Conservation (phyloP, 2,888 invertebrate species). For the Hylaea fasciaria region DNA sequence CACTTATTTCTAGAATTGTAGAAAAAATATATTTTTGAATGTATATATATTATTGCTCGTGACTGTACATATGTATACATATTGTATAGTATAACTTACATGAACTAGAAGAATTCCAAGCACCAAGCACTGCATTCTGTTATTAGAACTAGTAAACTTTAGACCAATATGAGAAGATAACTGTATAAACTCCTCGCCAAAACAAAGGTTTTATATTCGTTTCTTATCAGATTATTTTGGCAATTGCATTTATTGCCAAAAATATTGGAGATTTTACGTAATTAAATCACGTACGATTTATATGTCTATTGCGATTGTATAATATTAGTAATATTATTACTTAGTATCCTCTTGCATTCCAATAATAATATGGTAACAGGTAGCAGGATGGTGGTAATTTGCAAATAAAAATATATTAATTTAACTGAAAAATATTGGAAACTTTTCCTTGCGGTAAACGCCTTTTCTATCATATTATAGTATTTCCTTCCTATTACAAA, state of each 20-base stretch:
- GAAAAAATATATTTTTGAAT: too few relatives aligned
- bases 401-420: too few relatives aligned
- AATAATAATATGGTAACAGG: too few relatives aligned
- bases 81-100: slow-evolving; percentile 23
- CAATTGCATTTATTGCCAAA: slow-evolving; percentile 25
- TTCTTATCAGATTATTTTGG: slow-evolving; percentile 17
- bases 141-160: background rate
- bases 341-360: too few relatives aligned
- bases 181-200: slow-evolving; percentile 10
- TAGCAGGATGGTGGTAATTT: too few relatives aligned
- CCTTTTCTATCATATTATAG: too few relatives aligned
- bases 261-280: slow-evolving; percentile 11
- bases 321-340: background rate
- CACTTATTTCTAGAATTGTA: too few relatives aligned
- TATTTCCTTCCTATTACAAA: too few relatives aligned
- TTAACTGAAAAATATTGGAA: too few relatives aligned
- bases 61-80: too few relatives aligned
- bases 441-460: too few relatives aligned
- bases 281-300: slow-evolving; percentile 24
- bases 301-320: background rate
- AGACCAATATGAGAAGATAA: background rate
- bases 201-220: slow-evolving; percentile 21
- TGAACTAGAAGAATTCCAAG: slow-evolving; percentile 14
- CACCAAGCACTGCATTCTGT: slow-evolving; percentile 20
- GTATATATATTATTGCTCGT: too few relatives aligned